Percentiles rank a stretch among this genome's conserved stretches.
Evolutionary conservation across 2,113 vertebrate genomes (phyloP).

Genomic region (Globicephala melas): DNA sequence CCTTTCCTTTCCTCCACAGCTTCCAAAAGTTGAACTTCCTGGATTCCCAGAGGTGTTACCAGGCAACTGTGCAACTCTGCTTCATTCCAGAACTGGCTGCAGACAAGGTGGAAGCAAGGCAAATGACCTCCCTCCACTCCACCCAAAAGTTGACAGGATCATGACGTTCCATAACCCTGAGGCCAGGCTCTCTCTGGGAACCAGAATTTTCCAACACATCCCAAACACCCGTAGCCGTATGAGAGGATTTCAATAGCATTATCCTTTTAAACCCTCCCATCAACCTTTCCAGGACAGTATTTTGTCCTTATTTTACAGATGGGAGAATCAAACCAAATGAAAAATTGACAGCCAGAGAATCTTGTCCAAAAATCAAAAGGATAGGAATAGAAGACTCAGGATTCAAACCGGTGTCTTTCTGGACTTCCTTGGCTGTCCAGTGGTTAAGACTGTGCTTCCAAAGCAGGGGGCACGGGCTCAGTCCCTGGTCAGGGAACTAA

Average conservation of each 20-base stretch:
- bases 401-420: not conserved
- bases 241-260: not conserved
- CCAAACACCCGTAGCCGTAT: not conserved
- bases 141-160: not conserved
- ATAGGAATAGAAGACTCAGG: not conserved
- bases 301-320: not conserved
- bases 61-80: not conserved
- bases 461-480: not conserved
- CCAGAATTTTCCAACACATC: not conserved
- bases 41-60: constrained; percentile 14
- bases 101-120: not conserved
- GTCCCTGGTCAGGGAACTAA: not conserved
- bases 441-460: not conserved
- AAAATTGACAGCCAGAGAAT: not conserved
- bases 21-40: constrained; percentile 22
- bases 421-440: not conserved
- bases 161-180: not conserved
- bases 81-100: not conserved
- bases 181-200: not conserved
- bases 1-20: constrained; percentile 5
- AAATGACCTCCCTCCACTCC: not conserved
- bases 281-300: not conserved
- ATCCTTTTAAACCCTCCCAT: not conserved
- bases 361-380: not conserved
- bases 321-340: not conserved